Base-by-base conservation (phyloP, 53 echinoderm and acorn worm species). In the Actinopyga echinites region DNA sequence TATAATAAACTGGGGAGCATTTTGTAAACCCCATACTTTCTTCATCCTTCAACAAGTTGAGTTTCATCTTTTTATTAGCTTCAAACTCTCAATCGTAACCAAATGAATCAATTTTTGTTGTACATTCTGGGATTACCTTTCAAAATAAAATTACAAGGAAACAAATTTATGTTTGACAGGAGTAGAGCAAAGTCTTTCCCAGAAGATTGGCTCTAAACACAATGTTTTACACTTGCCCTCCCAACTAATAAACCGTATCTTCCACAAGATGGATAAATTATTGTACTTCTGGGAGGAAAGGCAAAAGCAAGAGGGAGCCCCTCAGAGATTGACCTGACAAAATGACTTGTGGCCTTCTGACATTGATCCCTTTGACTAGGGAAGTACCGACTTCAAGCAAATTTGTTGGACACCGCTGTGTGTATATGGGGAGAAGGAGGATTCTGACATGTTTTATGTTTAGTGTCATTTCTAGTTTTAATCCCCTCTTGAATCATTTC, bases 61-160 rank as follows among this genome's bases (percentile, higher is more conserved):
- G n/a, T 40, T 71, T 71, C 71, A 40, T 42, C 71, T 40, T 71
- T 71, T 71, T 71, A 71, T 71, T 34, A 26, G 28, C 24, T 21
- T 44, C 71, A 71, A 71, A 71, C 71, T 6, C 44, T 17, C 71
- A 71, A 71, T 71, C 40, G 40, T 71, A 71, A 19, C 25, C 40
- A 42, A 71, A 71, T 71, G 71, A 71, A 71, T 71, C 71, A 71
- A 71, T 38, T 71, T 71, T 71, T 38, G 40, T 71, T 71, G 42
- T 32, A 38, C 21, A 32, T 40, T 21, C 31, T 30, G 40, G 40
- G 71, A 23, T 71, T 8, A 6, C 71, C 71, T 71, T 71, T 71
- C 71, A 71, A 71, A 71, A 71, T 71, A 71, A 37, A 71, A 71
- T 71, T 40, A 71, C 6, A 19, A 71, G 42, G 24, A 2, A 71